Percentiles rank a stretch among this genome's conserved stretches.
Conservation (phyloP, 2,888 invertebrate species). For the Acanthosepion lycidas region DNA sequence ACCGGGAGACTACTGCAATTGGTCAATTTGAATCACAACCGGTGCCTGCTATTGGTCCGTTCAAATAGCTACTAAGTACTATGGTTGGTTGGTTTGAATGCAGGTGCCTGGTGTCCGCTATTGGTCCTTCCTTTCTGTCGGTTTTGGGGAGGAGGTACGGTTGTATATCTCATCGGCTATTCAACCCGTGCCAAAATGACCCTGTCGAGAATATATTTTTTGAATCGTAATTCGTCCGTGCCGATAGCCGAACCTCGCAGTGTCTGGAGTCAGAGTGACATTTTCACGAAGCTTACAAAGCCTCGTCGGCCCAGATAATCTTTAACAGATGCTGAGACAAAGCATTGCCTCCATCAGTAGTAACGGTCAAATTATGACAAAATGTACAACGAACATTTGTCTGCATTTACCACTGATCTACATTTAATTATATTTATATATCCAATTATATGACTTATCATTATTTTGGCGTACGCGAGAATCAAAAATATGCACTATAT, state of each 20-base stretch:
- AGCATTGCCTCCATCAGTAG: too few species aligned
- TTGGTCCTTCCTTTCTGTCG: not conserved
- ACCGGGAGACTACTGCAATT: not conserved
- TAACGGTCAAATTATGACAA: too few species aligned
- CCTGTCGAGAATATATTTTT: too few species aligned
- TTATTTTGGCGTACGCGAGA: too few species aligned
- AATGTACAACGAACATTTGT: too few species aligned
- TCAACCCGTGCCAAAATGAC: too few species aligned
- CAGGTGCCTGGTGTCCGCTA: not conserved
- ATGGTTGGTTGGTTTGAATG: constrained; percentile 33
- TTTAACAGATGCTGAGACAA: too few species aligned
- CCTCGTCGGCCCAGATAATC: not conserved
- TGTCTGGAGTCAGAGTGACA: not conserved
- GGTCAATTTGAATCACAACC: not conserved
- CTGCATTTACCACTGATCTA: too few species aligned
- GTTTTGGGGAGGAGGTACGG: not conserved
- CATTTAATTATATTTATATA: too few species aligned
- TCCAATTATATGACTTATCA: too few species aligned
- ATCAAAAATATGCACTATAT: too few species aligned
- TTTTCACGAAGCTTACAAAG: not conserved
- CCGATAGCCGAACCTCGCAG: not conserved
- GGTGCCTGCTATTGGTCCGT: constrained; percentile 20
- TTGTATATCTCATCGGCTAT: too few species aligned
- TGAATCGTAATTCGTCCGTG: constrained; percentile 13
- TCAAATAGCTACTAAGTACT: constrained; percentile 17